Conservation (phyloP, 2,888 invertebrate species). For the Lampropteryx suffumata region DNA sequence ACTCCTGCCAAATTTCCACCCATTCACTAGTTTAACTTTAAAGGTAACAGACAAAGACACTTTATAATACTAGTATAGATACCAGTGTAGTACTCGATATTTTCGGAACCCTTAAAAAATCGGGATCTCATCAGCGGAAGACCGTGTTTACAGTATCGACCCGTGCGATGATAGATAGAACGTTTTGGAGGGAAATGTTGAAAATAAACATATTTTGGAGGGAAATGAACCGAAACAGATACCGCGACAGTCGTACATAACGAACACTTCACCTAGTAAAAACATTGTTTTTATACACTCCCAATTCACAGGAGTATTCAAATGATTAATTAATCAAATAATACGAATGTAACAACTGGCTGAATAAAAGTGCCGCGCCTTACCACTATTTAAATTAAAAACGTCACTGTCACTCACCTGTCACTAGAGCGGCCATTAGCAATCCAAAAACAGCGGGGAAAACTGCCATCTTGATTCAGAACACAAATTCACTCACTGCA, state of each 20-base stretch:
- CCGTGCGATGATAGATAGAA: constrained; percentile 42
- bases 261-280: no score
- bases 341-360: not conserved
- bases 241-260: no score
- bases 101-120: constrained; percentile 22
- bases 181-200: constrained; percentile 27
- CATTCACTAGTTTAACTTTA: no score
- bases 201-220: constrained; percentile 13
- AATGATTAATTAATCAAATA: not conserved
- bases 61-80: no score
- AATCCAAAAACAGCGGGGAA: constrained; percentile 75
- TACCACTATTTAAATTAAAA: constrained; percentile 11
- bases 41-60: no score
- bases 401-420: constrained; percentile 55
- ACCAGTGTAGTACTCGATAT: not conserved
- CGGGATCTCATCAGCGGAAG: constrained; percentile 36
- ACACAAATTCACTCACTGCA: constrained; percentile 45
- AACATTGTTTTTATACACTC: no score
- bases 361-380: constrained; percentile 1
- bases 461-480: constrained; percentile 62
- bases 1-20: no score
- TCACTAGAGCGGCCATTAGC: constrained; percentile 59
- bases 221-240: not conserved
- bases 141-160: constrained; percentile 39
- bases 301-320: no score